A percentile compares a stretch with the other conserved stretches of the same genome.
Conservation (phyloP, 2,888 invertebrate species). For the Silvanus unidentatus region DNA sequence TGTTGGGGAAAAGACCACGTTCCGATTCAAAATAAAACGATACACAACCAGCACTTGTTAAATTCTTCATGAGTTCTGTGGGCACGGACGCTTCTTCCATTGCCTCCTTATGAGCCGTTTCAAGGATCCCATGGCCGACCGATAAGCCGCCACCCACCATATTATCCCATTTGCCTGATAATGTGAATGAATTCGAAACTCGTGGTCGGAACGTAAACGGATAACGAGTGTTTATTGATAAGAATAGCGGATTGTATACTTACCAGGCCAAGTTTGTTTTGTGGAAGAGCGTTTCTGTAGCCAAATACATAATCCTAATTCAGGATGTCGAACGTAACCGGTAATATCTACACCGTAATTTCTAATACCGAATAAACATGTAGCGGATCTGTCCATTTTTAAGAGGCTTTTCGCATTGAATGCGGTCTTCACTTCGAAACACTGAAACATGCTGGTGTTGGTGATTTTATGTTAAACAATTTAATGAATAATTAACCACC, state of each 20-base stretch:
- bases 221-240: neutral
- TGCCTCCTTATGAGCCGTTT: conserved; percentile 90
- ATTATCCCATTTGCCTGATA: conserved; percentile 79
- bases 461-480: conserved; percentile 5
- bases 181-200: too few relatives aligned
- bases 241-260: conserved; percentile 11
- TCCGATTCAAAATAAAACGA: conserved; percentile 92
- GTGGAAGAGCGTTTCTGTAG: conserved; percentile 83
- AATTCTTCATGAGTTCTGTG: conserved; percentile 65
- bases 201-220: too few relatives aligned
- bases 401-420: conserved; percentile 57
- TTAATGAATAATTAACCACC: conserved; percentile 49
- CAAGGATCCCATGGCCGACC: conserved; percentile 79
- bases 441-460: conserved; percentile 54
- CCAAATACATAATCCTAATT: conserved; percentile 85
- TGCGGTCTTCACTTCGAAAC: conserved; percentile 83
- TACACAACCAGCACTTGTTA: conserved; percentile 74
- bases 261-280: conserved; percentile 92
- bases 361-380: conserved; percentile 88
- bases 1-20: conserved; percentile 88
- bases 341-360: conserved; percentile 94
- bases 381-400: conserved; percentile 87
- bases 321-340: conserved; percentile 82
- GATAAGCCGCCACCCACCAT: conserved; percentile 92
- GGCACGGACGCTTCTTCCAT: conserved; percentile 91